Evolutionary conservation across 2,113 vertebrate genomes (phyloP).

Genomic region (Chrysemys picta): DNA sequence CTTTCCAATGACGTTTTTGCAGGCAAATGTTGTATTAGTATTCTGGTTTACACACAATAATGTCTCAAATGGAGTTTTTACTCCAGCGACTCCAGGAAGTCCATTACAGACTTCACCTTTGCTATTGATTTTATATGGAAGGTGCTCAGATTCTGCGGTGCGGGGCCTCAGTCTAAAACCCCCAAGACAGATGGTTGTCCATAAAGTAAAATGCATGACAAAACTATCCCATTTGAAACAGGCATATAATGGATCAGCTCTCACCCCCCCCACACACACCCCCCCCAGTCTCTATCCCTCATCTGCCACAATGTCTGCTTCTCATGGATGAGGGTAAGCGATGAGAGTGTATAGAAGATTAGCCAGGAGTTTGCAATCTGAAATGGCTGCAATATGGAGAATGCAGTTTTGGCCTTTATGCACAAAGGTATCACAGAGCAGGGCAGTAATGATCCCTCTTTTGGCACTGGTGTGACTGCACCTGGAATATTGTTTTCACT

Average conservation of each 20-base stretch:
- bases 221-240: not conserved
- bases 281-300: not conserved
- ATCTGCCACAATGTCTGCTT: not conserved
- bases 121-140: not conserved
- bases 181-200: not conserved
- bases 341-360: not conserved
- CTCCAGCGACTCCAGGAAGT: not conserved
- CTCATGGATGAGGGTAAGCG: not conserved
- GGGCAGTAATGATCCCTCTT: not conserved
- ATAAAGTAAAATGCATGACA: not conserved
- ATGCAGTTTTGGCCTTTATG: not conserved
- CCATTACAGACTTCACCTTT: slow-evolving; percentile 2
- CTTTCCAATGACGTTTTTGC: slow-evolving; percentile 35
- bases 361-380: not conserved
- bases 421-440: not conserved
- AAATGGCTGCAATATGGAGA: not conserved
- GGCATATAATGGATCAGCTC: not conserved
- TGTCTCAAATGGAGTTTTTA: slow-evolving; percentile 14
- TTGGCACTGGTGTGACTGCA: not conserved
- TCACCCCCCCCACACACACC: not conserved
- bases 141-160: not conserved
- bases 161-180: not conserved
- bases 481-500: not conserved
- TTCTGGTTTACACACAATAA: slow-evolving; percentile 27
- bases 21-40: slow-evolving; percentile 19